phyloP scores from a whole-genome alignment of 2,113 vertebrate species.

The Microcebus ravelobensis region DNA sequence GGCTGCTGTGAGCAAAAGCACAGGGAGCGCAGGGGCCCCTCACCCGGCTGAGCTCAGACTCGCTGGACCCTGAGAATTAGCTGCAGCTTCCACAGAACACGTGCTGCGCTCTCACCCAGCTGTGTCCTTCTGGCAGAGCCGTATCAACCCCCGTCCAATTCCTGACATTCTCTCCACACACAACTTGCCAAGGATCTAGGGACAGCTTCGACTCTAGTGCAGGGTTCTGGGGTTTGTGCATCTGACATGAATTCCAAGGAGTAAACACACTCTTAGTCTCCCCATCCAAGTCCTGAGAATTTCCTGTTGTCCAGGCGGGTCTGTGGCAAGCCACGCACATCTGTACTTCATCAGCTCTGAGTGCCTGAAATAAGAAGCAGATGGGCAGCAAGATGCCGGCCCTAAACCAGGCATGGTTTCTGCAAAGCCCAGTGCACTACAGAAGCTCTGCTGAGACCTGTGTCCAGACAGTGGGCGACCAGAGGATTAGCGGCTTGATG shows the following conservation, averaged over 20 bases:
- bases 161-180: not conserved
- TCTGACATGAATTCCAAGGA: conserved; percentile 42
- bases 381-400: not conserved
- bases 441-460: not conserved
- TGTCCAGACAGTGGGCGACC: not conserved
- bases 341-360: conserved; percentile 77
- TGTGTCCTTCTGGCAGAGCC: not conserved
- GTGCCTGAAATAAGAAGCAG: conserved; percentile 50
- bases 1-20: not conserved
- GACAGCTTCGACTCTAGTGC: not conserved
- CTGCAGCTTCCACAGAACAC: not conserved
- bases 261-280: conserved; percentile 24
- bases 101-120: too few relatives aligned
- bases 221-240: not conserved
- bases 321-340: conserved; percentile 65
- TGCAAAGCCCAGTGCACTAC: not conserved
- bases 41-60: not conserved
- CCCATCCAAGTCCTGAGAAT: conserved; percentile 60
- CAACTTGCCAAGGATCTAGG: not conserved
- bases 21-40: not conserved
- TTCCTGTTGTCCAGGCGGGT: conserved; percentile 77
- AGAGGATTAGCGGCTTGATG: not conserved
- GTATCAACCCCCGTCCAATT: not conserved
- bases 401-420: not conserved
- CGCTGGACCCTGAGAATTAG: not conserved